Evolutionary conservation across 2,113 vertebrate species (phyloP), one percentile per base, ranked within the genome.

Genomic region (Propithecus coquereli): DNA sequence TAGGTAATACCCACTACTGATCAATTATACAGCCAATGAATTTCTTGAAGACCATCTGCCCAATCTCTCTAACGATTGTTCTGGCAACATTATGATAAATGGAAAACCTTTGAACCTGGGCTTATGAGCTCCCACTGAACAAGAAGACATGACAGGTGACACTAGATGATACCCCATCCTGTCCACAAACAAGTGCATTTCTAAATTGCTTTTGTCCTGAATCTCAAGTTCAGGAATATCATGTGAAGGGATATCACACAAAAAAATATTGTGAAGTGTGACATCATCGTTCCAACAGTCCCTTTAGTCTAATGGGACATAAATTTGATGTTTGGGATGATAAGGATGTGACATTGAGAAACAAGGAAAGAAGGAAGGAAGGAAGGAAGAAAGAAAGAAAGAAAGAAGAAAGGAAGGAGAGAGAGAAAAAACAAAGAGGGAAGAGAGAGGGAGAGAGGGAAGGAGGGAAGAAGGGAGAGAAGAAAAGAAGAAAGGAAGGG

Each of bases 261-360:
- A 82, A 90, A 20, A 23, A 23, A 65, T 65, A 68, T 57, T 52
- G 37, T 52, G 30, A 54, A 25, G 1, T 63, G 37, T 32, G 45
- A 37, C 22, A 66, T 37, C 12, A 90, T 65, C 65, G 17, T 45
- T 50, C 34, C 61, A 90, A 61, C 12, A 65, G 45, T 80, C 27
- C 20, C 25, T 87, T 89, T 25, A 91, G 54, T 81, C 14, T 85
- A 81, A 76, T 66, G 32, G 18, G 7, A 61, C 40, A 34, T 54
- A 52, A 85, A 45, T 12, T n/a, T 97, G 43, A 61, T 17, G 8
- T 85, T 96, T 84, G 8, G 86, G 85, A 59, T 90, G 11, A 70
- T 89, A 71, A 90, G 20, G 6, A 65, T 88, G 2, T 79, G 50
- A 65, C 34, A 77, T 27, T 83, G 82, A 87, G 47, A 89, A 66